phyloP scores from a whole-genome alignment of 2,888 invertebrate species.

The Cantharis flavilabris region DNA sequence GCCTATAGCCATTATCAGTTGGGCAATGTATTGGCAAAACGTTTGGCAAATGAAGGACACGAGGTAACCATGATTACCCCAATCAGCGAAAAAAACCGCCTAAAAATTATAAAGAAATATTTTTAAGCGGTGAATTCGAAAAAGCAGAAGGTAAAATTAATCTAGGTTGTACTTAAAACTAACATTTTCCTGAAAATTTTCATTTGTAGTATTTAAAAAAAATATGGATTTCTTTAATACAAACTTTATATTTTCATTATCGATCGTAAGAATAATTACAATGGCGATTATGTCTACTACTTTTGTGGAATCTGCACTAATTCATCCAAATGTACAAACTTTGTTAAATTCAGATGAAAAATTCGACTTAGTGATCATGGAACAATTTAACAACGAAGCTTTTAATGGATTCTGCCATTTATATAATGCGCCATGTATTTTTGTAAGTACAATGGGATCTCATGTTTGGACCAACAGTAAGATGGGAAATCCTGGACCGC shows the following conservation, averaged over 20 bases:
- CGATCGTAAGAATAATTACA: not conserved
- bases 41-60: constrained; percentile 50
- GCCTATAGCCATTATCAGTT: constrained; percentile 41
- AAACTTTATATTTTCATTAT: not conserved
- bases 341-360: not conserved
- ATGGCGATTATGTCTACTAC: not conserved
- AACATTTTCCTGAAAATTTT: not conserved
- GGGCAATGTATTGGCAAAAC: constrained; percentile 37
- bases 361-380: constrained; percentile 48
- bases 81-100: constrained; percentile 43
- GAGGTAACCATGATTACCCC: constrained; percentile 49
- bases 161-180: not conserved
- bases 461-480: constrained; percentile 54
- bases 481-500: constrained; percentile 56
- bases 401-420: constrained; percentile 48
- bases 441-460: constrained; percentile 52
- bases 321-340: not conserved
- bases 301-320: not conserved
- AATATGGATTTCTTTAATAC: not conserved
- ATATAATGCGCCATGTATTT: constrained; percentile 45
- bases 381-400: constrained; percentile 58
- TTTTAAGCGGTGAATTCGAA: not conserved
- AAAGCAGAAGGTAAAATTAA: not conserved
- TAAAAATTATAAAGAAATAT: constrained; percentile 43
- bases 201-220: not conserved